Conservation (phyloP, 2,113 vertebrate species). For the Neolamprologus sp. region DNA sequence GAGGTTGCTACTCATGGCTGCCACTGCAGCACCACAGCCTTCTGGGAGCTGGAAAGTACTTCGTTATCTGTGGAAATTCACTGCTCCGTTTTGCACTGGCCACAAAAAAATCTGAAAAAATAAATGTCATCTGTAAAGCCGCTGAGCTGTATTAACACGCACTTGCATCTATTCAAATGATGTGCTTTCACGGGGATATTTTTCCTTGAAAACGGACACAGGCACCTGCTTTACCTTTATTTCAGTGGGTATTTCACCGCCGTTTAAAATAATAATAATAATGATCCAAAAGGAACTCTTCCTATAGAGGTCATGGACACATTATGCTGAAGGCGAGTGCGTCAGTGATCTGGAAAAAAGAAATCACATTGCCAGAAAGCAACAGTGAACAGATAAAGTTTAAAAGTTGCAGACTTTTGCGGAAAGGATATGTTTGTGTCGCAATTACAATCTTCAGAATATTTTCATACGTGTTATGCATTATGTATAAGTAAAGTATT, state of each 20-base stretch:
- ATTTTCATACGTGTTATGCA: fast-evolving
- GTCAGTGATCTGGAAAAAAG: not conserved
- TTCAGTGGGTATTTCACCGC: not conserved
- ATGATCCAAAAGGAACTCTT: not conserved
- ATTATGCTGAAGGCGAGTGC: not conserved
- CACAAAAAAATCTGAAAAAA: not conserved
- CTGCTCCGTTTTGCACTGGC: not conserved
- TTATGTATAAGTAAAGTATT: not conserved
- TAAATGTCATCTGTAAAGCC: not conserved
- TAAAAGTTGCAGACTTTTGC: not conserved
- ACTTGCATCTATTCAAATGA: not conserved
- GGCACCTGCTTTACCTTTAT: not conserved
- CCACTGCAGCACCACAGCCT: constrained; percentile 7
- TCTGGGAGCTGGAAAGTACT: constrained; percentile 11
- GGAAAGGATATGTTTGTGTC: not conserved
- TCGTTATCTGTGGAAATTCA: constrained; percentile 1
- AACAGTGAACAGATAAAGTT: not conserved
- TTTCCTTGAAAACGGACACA: not conserved
- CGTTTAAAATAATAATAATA: not conserved
- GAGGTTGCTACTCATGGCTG: constrained; percentile 15
- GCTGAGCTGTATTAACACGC: not conserved
- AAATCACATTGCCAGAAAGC: not conserved
- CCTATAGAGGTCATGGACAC: not conserved
- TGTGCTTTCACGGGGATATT: not conserved
- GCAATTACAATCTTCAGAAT: no score